Base-by-base conservation (phyloP, 2,797 vertebrate genomes). In the Poecile montanus region DNA sequence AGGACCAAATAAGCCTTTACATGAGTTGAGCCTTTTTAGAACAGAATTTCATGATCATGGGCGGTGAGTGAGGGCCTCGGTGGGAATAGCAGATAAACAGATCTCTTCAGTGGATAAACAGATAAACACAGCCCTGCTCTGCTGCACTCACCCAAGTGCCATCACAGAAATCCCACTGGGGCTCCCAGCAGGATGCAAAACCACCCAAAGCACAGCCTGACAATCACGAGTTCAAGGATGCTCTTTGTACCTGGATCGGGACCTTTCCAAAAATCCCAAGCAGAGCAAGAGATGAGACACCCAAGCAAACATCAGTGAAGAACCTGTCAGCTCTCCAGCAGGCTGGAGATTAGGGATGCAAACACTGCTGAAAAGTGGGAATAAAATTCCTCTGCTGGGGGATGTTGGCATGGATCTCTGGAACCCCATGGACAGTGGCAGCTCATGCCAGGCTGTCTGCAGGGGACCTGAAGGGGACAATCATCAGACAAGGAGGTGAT, bases 401-500 rank as follows among this genome's bases (percentile, higher is more conserved):
- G 48, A 16, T 85, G 50, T 38, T 89, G 94, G 88, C 57, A 47
- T 0, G 75, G 81, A 65, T 18, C 47, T 30, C 2, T 0, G 19
- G 78, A 92, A 54, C 84, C 72, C 71, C 38, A 15, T 0, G 65
- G 87, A 2, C 72, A 65, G 57, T 5, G 68, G 36, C 47, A 70
- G 88, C 89, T 77, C 65, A 2, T 51, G 90, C 84, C 94, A 95
- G 86, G 84, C 68, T 80, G 7, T 36, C 90, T 92, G 93, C 70
- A 83, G 87, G 92, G 63, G 45, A 83, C 61, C 62, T n/a, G 63
- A 34, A n/a, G 23, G 86, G 74, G 57, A 48, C 13, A 40, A 89
- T 82, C 19, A 2, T 57, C 84, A 71, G 57, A 60, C 65, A 60
- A 71, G 85, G 53, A 86, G 71, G 75, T 85, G 90, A 65, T 89